These are phyloP conservation scores for Apodemus agrarius DNA, from an alignment of 2,797 vertebrate genomes.

Conservation along the genomic window DNA sequence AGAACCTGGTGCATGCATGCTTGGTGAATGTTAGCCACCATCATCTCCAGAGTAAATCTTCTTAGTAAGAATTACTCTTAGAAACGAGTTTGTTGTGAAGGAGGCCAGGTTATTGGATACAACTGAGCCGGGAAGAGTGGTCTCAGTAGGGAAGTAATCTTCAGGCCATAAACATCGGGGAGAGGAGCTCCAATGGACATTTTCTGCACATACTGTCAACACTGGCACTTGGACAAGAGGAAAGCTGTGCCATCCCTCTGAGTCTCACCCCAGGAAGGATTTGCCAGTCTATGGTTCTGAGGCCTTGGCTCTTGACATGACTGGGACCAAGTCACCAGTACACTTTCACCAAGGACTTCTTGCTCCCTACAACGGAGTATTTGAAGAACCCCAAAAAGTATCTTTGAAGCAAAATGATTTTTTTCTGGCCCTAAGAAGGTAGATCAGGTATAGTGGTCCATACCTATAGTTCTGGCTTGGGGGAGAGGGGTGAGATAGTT, in stretches of 20 bases:
- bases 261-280: neutral
- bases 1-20: neutral
- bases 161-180: neutral
- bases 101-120: neutral
- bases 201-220: neutral
- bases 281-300: neutral
- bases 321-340: neutral
- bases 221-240: neutral
- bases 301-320: neutral
- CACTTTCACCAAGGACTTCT: neutral
- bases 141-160: neutral
- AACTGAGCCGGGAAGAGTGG: neutral
- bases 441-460: neutral
- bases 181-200: neutral
- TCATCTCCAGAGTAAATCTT: slow-evolving; percentile 52
- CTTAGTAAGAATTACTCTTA: slow-evolving; percentile 21
- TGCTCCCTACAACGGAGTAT: neutral
- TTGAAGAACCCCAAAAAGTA: neutral
- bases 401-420: neutral
- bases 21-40: slow-evolving; percentile 47
- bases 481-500: neutral
- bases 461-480: neutral
- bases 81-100: neutral
- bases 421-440: neutral
- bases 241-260: neutral